Base-by-base conservation (phyloP, 2,888 invertebrate species). In the Drosophila yooni region DNA sequence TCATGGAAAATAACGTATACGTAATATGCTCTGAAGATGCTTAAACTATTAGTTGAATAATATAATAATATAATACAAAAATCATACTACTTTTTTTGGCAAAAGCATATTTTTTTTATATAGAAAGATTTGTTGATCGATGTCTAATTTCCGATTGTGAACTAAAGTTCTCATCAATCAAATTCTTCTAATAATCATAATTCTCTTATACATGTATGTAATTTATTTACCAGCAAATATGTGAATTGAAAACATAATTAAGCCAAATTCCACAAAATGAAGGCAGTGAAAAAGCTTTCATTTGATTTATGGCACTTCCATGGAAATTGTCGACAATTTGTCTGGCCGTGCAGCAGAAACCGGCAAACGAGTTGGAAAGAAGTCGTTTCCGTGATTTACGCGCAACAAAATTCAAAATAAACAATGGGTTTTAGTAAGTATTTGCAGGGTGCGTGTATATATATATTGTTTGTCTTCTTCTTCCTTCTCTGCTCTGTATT, bases 291-390 rank as follows among this genome's bases (percentile, higher is more conserved):
- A 68, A 76, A 80, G 70, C 74, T 79, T 79, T 70, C 58, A 70
- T 70, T 84, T 88, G 86, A 88, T 89, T 88, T 89, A 88, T 77
- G 79, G 74, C 86, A 81, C 88, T 88, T 88, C 88, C 81, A 74
- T 56, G 76, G 88, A 89, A 88, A 89, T 88, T 83, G 88, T 88
- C 88, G 88, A 88, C 88, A 79, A 81, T 77, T 82, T 88, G 88
- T 88, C 88, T 88, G 83, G 86, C 75, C 68, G 54, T 34, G 76
- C 78, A 76, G 70, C 36, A 56, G 61, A 56, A 65, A 52, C 68
- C 58, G 27, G 50, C 54, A 69, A 63, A 63, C 57, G 76, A 78
- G 74, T 83, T 82, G 74, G 72, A 48, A 81, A 79, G 82, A 75
- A 83, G 76, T 79, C 76, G 81, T 88, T 88, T 85, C 88, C 85